Conservation (phyloP, 1,140 invertebrate species). For the Helicoverpa zea region DNA sequence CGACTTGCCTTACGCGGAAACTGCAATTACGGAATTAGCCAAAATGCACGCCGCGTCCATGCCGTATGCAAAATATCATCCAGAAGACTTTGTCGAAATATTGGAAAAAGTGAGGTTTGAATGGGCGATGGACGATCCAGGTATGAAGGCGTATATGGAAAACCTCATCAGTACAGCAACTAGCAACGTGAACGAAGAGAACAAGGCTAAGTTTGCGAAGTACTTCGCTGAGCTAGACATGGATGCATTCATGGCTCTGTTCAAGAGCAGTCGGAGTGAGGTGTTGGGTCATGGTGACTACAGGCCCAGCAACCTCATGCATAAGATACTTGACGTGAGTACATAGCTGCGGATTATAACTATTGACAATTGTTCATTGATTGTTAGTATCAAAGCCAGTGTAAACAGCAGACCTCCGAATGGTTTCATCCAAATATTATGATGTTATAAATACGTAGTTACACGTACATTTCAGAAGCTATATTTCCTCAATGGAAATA, state of each 20-base stretch:
- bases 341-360: too few relatives aligned
- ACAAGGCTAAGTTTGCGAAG: slow-evolving; percentile 25
- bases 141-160: neutral
- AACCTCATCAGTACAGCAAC: neutral
- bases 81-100: slow-evolving; percentile 48
- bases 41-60: slow-evolving; percentile 58
- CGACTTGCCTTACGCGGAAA: slow-evolving; percentile 51
- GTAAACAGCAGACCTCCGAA: too few relatives aligned
- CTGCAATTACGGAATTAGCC: slow-evolving; percentile 51
- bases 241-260: neutral
- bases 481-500: too few relatives aligned
- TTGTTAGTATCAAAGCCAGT: too few relatives aligned
- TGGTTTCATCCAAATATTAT: neutral
- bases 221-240: neutral
- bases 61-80: slow-evolving; percentile 46
- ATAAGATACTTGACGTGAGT: slow-evolving; percentile 43
- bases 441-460: too few relatives aligned
- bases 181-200: neutral
- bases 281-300: slow-evolving; percentile 54
- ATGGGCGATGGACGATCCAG: neutral
- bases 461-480: too few relatives aligned
- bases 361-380: too few relatives aligned
- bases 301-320: slow-evolving; percentile 58
- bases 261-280: neutral
- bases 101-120: slow-evolving; percentile 15